A percentile compares a stretch with the other conserved stretches of the same genome.
Evolutionary conservation across 2,797 vertebrate genomes (phyloP).

Genomic region (Anguilla pacifica): DNA sequence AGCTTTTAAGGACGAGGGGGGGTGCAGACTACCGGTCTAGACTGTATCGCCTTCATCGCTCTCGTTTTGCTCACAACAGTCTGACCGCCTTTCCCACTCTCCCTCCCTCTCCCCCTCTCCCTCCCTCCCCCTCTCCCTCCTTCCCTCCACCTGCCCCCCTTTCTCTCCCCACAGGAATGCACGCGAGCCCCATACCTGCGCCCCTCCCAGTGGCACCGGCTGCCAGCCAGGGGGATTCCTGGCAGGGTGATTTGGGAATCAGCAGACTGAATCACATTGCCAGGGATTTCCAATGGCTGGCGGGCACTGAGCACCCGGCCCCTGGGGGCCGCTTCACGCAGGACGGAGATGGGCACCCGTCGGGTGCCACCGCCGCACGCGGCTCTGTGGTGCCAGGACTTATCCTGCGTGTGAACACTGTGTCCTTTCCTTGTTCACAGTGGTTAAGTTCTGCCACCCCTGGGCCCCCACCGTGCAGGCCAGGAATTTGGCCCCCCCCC

Average conservation of each 20-base stretch:
- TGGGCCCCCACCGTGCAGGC: constrained; percentile 47
- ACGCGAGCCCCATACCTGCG: neutral
- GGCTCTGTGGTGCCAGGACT: constrained; percentile 83
- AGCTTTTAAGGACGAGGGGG: too few species aligned
- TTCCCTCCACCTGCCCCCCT: neutral
- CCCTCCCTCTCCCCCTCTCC: neutral
- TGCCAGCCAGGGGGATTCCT: constrained; percentile 91
- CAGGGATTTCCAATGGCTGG: constrained; percentile 97
- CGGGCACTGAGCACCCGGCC: constrained; percentile 62
- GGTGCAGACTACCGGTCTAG: neutral
- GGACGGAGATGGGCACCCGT: constrained; percentile 35
- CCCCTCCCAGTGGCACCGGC: constrained; percentile 55
- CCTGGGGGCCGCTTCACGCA: neutral
- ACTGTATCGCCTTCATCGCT: neutral
- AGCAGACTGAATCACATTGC: constrained; percentile 93
- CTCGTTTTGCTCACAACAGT: neutral
- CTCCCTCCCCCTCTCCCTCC: neutral
- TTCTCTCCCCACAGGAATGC: neutral
- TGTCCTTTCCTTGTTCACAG: constrained; percentile 85
- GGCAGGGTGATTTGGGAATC: constrained; percentile 92
- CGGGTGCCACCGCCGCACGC: neutral
- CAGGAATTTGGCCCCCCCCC: neutral
- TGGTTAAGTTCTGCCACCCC: constrained; percentile 93
- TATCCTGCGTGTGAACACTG: constrained; percentile 91
- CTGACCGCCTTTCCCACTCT: neutral